Evolutionary conservation across 2,797 vertebrate genomes (phyloP), one percentile per base, ranked within the genome.

Genomic region (Falco peregrinus): DNA sequence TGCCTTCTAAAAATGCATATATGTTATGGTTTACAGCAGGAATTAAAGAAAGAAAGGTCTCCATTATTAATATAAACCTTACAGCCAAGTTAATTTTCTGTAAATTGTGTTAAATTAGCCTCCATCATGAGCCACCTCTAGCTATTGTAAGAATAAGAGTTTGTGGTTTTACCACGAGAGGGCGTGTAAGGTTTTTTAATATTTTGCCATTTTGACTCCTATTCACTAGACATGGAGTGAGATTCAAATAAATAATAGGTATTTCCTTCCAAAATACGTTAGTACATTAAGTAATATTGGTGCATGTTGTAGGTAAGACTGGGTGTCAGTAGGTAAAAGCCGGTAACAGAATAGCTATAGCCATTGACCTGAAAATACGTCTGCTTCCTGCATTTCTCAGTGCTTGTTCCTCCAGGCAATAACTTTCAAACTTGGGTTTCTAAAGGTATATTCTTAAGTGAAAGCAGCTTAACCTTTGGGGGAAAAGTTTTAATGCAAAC

Each of bases 111-210:
- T 65, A 81, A 48, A 76, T 68, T 47, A 68, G 35, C 9, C 45
- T 75, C 31, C 37, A 15, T 71, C 90, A 65, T 35, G 33, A 70
- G 74, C 37, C 29, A n/a, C 13, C 67, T 50, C 70, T 21, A 68
- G 31, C n/a, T 73, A 45, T 19, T 35, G 45, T 29, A 33, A 80
- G 51, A 71, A 35, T 31, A 87, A 45, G 35, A 16, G 21, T 82
- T 70, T 74, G 76, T 63, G 64, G 14, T 87, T 88, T 53, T 71
- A 85, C 97, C 97, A 98, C 96, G 29, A 97, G 97, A 96, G 97
- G 97, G 97, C 96, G 93, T 87, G 78, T 97, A 63, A 83, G 92
- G 65, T 93, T 97, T 95, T 89, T 92, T 86, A 96, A 74, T 79
- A 87, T 92, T 79, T 90, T 96, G 48, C 68, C 81, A 75, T 80